phyloP scores from a whole-genome alignment of 2,888 invertebrate species.

The Amiota mariae region DNA sequence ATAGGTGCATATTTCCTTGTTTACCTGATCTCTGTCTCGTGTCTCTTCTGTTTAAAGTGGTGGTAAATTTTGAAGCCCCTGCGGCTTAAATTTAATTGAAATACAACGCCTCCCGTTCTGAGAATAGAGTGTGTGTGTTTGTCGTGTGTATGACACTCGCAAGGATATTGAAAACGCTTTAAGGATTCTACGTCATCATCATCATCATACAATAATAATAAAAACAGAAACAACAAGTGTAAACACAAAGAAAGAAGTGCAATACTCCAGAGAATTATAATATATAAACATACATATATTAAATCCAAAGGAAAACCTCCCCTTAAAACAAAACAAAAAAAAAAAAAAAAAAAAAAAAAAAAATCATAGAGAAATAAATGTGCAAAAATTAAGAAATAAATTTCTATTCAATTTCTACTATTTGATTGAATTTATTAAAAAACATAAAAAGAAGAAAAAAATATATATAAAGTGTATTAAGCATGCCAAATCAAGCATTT shows the following conservation, averaged over 20 bases:
- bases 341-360: not conserved
- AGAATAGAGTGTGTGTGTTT: not conserved
- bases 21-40: no score
- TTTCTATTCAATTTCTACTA: not conserved
- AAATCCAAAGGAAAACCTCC: no score
- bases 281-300: no score
- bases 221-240: constrained; percentile 11
- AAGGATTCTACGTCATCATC: constrained; percentile 17
- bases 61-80: constrained; percentile 30
- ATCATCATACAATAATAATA: constrained; percentile 17
- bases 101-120: constrained; percentile 8
- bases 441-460: not conserved
- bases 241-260: constrained; percentile 28
- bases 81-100: constrained; percentile 64
- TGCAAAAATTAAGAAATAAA: not conserved
- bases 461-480: not conserved
- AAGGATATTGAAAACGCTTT: constrained; percentile 30
- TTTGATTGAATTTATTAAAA: not conserved
- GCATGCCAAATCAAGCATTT: constrained; percentile 18
- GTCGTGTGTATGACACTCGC: not conserved
- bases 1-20: no score
- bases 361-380: not conserved
- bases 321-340: not conserved
- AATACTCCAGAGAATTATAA: not conserved
- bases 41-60: not conserved